These are phyloP conservation scores for Mohoua ochrocephala DNA, from an alignment of 2,113 vertebrate genomes.

Conservation along the genomic window DNA sequence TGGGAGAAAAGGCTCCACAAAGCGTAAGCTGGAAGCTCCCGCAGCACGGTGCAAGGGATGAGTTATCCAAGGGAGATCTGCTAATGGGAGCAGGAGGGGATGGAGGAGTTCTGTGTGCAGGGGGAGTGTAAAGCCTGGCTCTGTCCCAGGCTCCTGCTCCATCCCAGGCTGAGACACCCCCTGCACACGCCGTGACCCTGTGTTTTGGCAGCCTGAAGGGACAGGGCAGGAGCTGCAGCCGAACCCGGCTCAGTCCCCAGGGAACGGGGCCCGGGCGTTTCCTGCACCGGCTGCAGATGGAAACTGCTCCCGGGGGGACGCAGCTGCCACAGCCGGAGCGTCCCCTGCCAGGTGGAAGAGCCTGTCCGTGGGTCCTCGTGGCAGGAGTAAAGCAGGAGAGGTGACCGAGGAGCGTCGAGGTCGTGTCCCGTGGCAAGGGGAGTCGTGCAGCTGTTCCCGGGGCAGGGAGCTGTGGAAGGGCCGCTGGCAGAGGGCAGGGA, in stretches of 20 bases:
- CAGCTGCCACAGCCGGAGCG: not conserved
- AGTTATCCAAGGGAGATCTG: not conserved
- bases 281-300: not conserved
- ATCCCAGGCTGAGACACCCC: no score
- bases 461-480: not conserved
- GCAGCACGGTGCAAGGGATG: no score
- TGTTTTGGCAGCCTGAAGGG: not conserved
- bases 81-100: not conserved
- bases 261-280: not conserved
- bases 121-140: not conserved
- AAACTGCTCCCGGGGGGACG: not conserved
- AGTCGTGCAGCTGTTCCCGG: not conserved
- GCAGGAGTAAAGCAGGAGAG: not conserved
- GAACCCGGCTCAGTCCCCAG: not conserved
- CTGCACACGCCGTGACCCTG: not conserved
- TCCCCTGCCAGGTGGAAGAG: not conserved
- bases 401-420: not conserved
- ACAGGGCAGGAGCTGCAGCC: not conserved
- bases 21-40: not conserved
- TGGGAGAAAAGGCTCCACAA: not conserved
- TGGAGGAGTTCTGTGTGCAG: not conserved
- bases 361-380: rapidly evolving
- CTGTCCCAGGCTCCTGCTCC: not conserved
- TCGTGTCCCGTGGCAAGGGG: not conserved
- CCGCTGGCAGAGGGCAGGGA: not conserved